A percentile compares a stretch with the other conserved stretches of the same genome.
Conservation (phyloP, 2,797 vertebrate genomes). For the Myotis planiceps region DNA sequence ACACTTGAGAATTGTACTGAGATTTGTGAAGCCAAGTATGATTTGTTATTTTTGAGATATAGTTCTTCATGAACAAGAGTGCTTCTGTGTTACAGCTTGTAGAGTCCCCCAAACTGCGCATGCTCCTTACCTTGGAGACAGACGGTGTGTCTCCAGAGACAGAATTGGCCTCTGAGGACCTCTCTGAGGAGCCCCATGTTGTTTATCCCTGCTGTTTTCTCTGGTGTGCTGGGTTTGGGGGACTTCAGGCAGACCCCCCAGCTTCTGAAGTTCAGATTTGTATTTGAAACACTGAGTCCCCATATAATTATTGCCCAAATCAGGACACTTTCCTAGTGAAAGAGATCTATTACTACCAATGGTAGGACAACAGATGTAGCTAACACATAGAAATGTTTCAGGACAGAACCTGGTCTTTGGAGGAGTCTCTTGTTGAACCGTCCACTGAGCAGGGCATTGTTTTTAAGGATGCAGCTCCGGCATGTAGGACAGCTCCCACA, state of each 20-base stretch:
- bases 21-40: background rate
- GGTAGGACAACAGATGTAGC: background rate
- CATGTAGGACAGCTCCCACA: background rate
- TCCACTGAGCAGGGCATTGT: background rate
- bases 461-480: background rate
- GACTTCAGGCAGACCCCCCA: background rate
- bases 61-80: background rate
- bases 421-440: background rate
- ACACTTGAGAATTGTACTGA: background rate
- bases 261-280: background rate
- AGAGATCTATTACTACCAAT: background rate
- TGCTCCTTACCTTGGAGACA: background rate
- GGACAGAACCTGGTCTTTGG: background rate
- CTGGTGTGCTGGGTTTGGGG: background rate
- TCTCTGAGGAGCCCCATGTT: background rate
- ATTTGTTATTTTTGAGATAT: background rate
- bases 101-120: accelerated
- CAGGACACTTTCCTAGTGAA: background rate
- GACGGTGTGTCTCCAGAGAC: background rate
- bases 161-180: background rate
- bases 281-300: background rate
- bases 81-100: background rate
- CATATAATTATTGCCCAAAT: background rate
- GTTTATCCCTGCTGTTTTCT: background rate
- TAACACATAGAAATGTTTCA: background rate